Evolutionary conservation across 2,797 vertebrate genomes (phyloP), one percentile per base, ranked within the genome.

Genomic region (Pipistrellus pipistrellus): DNA sequence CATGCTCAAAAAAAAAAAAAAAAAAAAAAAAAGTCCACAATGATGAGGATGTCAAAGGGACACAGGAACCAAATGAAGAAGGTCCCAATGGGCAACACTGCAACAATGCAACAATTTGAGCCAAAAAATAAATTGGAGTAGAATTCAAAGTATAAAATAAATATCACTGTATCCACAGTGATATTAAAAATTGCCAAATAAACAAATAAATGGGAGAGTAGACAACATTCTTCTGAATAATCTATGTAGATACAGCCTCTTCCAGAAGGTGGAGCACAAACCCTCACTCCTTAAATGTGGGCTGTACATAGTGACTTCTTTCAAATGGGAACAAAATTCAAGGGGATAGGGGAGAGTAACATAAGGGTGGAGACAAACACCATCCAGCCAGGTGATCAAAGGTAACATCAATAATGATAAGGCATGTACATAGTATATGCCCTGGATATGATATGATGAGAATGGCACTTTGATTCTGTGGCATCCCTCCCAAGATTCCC

Each of bases 91-190:
- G 17, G 32, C 38, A 80, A 88, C 46, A 38, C 23, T 44, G 68
- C 73, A 93, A 66, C 15, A 44, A 81, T 78, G 68, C 62, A 93
- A 71, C 15, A 44, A 81, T 78, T 55, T 84, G 59, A 71, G 55
- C 5, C 82, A 73, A 4, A 66, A 72, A 57, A 44, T 25, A 86
- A 38, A 66, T 21, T 85, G 13, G 4, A 32, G 81, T 66, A 83
- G 75, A 78, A 64, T 8, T 4, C 6, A 87, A 80, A 85, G 10
- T 68, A 46, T 25, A 46, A 88, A 96, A 83, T 87, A 90, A 69
- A 71, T 83, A 89, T 23, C 6, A 30, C 23, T n/a, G 27, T 20
- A 38, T 57, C 14, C 35, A 87, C 57, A 69, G 2, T 64, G 62
- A 73, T 23, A 62, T 44, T 57, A 90, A 85, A n/a, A 88, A 92